Evolutionary conservation across 1,140 invertebrate species (phyloP), one percentile per base, ranked within the genome.

Genomic region (Matsumurasca onukii): DNA sequence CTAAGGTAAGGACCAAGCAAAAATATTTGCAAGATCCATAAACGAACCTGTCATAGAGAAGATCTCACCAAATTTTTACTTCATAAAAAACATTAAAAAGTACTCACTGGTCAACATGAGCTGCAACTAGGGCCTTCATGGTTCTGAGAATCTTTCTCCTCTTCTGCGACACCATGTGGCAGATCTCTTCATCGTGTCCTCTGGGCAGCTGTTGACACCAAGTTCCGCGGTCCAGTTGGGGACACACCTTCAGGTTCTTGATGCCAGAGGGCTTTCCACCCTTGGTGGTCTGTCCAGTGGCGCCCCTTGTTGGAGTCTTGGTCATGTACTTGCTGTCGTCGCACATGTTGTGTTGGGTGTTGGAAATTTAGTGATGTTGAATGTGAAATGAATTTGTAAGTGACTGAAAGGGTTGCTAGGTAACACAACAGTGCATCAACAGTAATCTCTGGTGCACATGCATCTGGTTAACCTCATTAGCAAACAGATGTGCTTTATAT

Each of bases 91-190:
- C 3, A 15, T 13, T 9, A 22, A 17, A 34, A 30, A 0, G 2
- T 61, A 55, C 67, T 48, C 17, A 68, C 67, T 20, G 15, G 39
- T 68, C 34, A 30, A 59, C 52, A 49, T 39, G 29, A 3, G 20
- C 45, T 13, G 62, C 48, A 15, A 68, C 52, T 20, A 68, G 67
- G 12, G n/a, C 31, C 39, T 59, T 61, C 67, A 68, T 49, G 34
- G 29, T 61, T 24, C 25, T 31, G 15, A 68, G 55, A 22, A 68
- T 59, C 2, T 24, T n/a, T 48, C 55, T 17, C 22, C 59, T n/a
- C 59, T 63, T 61, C 48, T 45, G 39, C 5, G 67, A 68, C n/a
- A 61, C 25, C 52, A 62, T 31, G 27, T 68, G 67, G 31, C 67
- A 68, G 1, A 34, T 22, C 2, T 62, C n/a, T 22, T 61, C 57